Evolutionary conservation across 92 coral and sea anemone species (phyloP).

Genomic region (Palythoa caribaeorum): DNA sequence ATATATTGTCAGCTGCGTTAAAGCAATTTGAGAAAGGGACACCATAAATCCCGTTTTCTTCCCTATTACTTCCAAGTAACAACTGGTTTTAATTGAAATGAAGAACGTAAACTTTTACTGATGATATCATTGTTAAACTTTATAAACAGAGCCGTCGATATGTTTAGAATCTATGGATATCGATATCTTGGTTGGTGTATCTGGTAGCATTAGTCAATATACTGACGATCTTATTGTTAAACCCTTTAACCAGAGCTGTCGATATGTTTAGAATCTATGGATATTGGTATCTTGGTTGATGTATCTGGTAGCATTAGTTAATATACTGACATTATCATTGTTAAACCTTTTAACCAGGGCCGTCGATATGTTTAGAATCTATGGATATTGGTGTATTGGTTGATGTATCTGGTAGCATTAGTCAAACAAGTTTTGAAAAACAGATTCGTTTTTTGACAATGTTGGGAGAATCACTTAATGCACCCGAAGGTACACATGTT

Average conservation of each 20-base stretch:
- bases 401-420: conserved; percentile 1
- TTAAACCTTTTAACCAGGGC: neutral
- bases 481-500: neutral
- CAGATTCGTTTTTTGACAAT: neutral
- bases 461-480: neutral
- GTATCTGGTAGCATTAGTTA: neutral
- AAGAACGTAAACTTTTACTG: no score
- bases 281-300: conserved; percentile 1
- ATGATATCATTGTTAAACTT: no score
- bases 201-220: neutral
- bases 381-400: conserved; percentile 8
- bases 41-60: no score
- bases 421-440: neutral
- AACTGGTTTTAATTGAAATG: no score
- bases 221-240: no score
- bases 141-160: no score
- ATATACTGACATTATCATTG: neutral
- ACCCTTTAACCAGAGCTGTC: neutral
- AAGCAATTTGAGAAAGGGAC: no score
- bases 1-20: no score
- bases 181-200: no score
- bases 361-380: neutral
- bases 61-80: no score
- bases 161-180: no score
- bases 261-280: neutral